These are phyloP conservation scores for Scaptomyza parva DNA, from an alignment of 2,888 invertebrate species.

Conservation along the genomic window DNA sequence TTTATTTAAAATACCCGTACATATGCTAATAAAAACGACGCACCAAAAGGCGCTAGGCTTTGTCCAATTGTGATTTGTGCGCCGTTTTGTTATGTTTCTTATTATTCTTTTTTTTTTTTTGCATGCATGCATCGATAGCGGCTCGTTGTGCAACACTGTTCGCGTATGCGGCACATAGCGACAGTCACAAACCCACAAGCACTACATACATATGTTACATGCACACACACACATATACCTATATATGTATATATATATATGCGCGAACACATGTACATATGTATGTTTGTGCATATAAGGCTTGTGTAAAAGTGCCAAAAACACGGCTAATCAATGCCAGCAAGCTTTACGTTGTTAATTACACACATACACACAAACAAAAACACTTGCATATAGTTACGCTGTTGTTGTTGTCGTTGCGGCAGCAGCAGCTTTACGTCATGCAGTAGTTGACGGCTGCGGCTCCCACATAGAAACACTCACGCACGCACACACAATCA, in stretches of 20 bases:
- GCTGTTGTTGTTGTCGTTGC: constrained; percentile 33
- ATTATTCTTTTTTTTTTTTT: constrained; percentile 37
- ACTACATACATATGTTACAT: constrained; percentile 34
- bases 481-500: constrained; percentile 24
- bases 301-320: constrained; percentile 60
- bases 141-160: constrained; percentile 69
- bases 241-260: constrained; percentile 17
- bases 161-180: constrained; percentile 72
- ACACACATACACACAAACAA: constrained; percentile 30
- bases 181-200: constrained; percentile 50
- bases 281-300: constrained; percentile 57
- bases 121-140: constrained; percentile 42
- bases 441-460: constrained; percentile 65
- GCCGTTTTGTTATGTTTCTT: constrained; percentile 40
- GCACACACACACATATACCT: constrained; percentile 14
- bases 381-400: constrained; percentile 40
- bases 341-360: constrained; percentile 63
- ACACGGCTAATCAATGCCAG: constrained; percentile 72
- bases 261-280: constrained; percentile 6
- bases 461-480: constrained; percentile 59
- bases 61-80: constrained; percentile 58
- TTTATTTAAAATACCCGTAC: constrained; percentile 10
- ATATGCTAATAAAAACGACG: constrained; percentile 17
- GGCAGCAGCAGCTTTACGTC: constrained; percentile 67
- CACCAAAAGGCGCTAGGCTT: constrained; percentile 23